Evolutionary conservation across 2,888 invertebrate species (phyloP).

Genomic region (Diplolepis rosae): DNA sequence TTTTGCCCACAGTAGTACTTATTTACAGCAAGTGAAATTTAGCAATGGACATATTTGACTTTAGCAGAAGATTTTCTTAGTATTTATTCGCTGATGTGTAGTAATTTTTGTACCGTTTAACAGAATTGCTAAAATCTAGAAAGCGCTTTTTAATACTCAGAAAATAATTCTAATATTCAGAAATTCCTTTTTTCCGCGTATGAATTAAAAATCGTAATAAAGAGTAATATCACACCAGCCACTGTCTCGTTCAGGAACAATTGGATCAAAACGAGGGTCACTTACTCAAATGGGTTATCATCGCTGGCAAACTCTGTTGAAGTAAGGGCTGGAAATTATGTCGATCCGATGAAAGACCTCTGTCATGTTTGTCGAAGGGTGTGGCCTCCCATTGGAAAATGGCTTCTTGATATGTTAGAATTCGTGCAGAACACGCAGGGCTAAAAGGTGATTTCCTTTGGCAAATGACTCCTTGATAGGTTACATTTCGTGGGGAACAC

Average conservation of each 20-base stretch:
- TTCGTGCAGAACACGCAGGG: conserved; percentile 9
- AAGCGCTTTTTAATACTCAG: too few relatives aligned
- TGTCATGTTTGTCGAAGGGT: conserved; percentile 24
- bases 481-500: conserved; percentile 15
- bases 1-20: too few relatives aligned
- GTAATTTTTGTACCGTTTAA: too few relatives aligned
- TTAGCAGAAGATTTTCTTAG: too few relatives aligned
- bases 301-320: conserved; percentile 18
- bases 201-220: too few relatives aligned
- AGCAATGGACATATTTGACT: too few relatives aligned
- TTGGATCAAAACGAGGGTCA: conserved; percentile 23
- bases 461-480: conserved; percentile 26
- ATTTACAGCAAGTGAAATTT: too few relatives aligned
- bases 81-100: too few relatives aligned
- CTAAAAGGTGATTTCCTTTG: conserved; percentile 11
- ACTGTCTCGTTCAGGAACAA: conserved; percentile 6
- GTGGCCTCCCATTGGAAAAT: conserved; percentile 19
- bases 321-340: conserved; percentile 18
- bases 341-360: conserved; percentile 28
- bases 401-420: conserved; percentile 20
- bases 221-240: too few relatives aligned
- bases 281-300: conserved; percentile 27
- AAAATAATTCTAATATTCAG: too few relatives aligned
- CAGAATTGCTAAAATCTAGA: too few relatives aligned
- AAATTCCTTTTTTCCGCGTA: too few relatives aligned